Conservation (phyloP, 2,888 invertebrate species). For the Parapristionchus giblindavisi region DNA sequence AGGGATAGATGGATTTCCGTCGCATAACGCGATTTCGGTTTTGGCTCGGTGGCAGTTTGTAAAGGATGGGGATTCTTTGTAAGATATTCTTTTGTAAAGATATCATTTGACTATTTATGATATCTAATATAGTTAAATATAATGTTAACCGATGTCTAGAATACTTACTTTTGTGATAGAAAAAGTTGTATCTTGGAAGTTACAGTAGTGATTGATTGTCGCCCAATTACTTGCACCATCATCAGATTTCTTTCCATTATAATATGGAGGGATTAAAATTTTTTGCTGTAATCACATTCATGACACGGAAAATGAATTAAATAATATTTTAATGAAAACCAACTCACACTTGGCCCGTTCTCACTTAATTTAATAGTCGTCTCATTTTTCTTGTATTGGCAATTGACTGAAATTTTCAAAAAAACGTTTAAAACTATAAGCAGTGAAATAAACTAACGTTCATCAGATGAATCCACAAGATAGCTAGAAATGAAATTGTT, state of each 20-base stretch:
- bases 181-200: conserved; percentile 21
- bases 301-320: too few relatives aligned
- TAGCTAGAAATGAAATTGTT: background rate
- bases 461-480: background rate
- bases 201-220: conserved; percentile 1
- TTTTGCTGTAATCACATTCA: too few relatives aligned
- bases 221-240: background rate
- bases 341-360: background rate
- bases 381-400: too few relatives aligned
- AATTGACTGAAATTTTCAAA: background rate
- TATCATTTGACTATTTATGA: too few relatives aligned
- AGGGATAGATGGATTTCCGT: too few relatives aligned
- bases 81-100: too few relatives aligned
- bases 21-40: too few relatives aligned
- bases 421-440: background rate
- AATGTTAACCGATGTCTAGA: too few relatives aligned
- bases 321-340: background rate
- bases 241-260: background rate
- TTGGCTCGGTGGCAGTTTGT: too few relatives aligned
- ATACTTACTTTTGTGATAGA: background rate
- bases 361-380: background rate
- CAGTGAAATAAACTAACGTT: background rate
- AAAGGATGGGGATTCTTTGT: too few relatives aligned
- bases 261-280: conserved; percentile 8
- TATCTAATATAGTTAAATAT: too few relatives aligned